A percentile compares a stretch with the other conserved stretches of the same genome.
Conservation (phyloP, 2,113 vertebrate genomes). For the Pseudopodoces humilis region DNA sequence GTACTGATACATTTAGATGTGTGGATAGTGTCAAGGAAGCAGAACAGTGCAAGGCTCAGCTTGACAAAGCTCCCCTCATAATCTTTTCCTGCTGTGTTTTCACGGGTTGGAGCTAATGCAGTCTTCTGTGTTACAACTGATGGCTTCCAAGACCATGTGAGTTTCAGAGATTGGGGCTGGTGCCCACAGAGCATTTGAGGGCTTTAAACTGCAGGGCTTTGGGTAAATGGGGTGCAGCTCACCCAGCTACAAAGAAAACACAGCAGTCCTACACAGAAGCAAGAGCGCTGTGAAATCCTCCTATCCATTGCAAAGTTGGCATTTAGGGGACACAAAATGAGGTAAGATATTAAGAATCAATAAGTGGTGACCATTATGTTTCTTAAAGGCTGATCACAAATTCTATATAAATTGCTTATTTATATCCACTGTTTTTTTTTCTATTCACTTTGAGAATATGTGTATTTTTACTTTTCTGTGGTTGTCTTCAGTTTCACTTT, state of each 20-base stretch:
- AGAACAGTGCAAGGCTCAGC: background rate
- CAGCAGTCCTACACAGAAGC: background rate
- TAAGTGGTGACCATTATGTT: background rate
- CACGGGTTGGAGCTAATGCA: background rate
- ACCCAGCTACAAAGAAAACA: background rate
- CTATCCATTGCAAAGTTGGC: background rate
- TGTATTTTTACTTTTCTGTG: background rate
- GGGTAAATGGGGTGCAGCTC: background rate
- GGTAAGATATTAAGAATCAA: background rate
- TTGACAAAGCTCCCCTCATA: background rate
- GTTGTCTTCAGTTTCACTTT: background rate
- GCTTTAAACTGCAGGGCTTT: background rate
- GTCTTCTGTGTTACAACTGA: fast-evolving
- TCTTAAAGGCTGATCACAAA: background rate
- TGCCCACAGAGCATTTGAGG: background rate
- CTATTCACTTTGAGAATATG: background rate
- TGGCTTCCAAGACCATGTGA: background rate
- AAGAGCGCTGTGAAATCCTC: background rate
- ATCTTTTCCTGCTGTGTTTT: background rate
- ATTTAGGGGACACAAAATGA: background rate
- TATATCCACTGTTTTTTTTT: background rate
- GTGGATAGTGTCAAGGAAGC: background rate
- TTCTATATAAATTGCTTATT: background rate
- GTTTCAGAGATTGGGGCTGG: background rate
- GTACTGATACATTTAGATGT: background rate